Evolutionary conservation across 2,888 invertebrate species (phyloP).

Genomic region (Nomada goodeniana): DNA sequence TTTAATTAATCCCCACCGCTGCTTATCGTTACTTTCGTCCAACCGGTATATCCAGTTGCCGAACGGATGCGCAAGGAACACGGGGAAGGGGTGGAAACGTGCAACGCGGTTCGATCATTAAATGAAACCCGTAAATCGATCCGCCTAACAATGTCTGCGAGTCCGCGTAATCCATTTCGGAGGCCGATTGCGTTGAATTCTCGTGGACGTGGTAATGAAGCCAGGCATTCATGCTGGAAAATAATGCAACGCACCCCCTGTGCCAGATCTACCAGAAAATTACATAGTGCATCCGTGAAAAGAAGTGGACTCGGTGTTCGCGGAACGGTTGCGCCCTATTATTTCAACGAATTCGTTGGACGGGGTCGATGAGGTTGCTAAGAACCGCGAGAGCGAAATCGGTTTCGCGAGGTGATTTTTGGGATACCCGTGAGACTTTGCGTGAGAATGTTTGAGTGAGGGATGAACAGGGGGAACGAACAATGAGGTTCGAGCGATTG

Average conservation of each 20-base stretch:
- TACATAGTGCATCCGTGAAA: conserved; percentile 22
- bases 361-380: not conserved
- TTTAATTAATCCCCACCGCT: conserved; percentile 47
- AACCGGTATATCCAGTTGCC: not conserved
- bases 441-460: not conserved
- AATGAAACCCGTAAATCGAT: conserved; percentile 56
- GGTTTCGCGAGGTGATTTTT: conserved; percentile 46
- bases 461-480: not conserved
- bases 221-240: conserved; percentile 11
- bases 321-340: conserved; percentile 7
- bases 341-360: conserved; percentile 14
- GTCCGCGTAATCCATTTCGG: conserved; percentile 49
- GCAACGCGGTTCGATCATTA: conserved; percentile 47
- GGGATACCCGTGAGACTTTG: not conserved
- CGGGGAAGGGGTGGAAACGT: not conserved
- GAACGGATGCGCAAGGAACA: not conserved
- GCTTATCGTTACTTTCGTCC: conserved; percentile 40
- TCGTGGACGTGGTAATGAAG: conserved; percentile 42
- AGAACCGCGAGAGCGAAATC: conserved; percentile 43
- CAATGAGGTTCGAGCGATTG: too few species aligned
- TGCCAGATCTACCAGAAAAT: conserved; percentile 2
- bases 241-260: conserved; percentile 24
- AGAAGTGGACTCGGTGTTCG: not conserved
- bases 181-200: conserved; percentile 42
- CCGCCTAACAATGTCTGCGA: conserved; percentile 54